Evolutionary conservation across 2,113 vertebrate species (phyloP), one percentile per base, ranked within the genome.

Genomic region (Eurystomus gularis): DNA sequence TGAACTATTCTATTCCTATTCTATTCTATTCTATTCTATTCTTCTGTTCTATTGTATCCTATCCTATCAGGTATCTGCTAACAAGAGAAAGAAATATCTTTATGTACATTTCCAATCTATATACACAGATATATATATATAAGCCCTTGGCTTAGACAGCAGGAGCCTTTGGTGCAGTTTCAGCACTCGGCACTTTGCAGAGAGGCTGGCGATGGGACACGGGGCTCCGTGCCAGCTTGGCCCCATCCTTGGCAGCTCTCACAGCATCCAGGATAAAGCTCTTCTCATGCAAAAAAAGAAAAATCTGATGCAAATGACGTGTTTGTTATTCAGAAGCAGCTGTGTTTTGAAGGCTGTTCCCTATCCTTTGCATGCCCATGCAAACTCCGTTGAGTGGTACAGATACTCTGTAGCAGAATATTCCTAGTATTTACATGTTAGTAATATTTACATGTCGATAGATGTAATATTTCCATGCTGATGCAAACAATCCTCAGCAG

Each of bases 301-400:
- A 35, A 18, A 46, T 1, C 39, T 42, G 13, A 91, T 72, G 80
- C 31, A 96, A 96, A 90, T 52, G 4, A 11, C 2, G 4, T 6
- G 9, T 86, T 66, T 88, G n/a, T 39, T 61, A 48, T 39, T 92
- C 88, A 90, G 68, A 92, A 80, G 42, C 55, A 86, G 65, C 12
- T 81, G 49, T 12, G 24, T 37, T 92, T 64, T 42, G 48, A 84
- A 91, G 77, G 57, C 61, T 51, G 42, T 24, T 95, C 88, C 77
- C 75, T 40, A 11, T 29, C 25, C 23, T 94, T 96, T 96, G 80
- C 89, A 91, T 75, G 60, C 26, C 82, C 83, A 84, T 84, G 95
- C 89, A 96, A 94, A 91, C 39, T 33, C 58, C 3, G 0, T 17
- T 25, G 52, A 90, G 40, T 11, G 29, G 14, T 28, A 29, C 2